A percentile compares a stretch with the other conserved stretches of the same genome.
These are phyloP conservation scores for Sturnira hondurensis DNA, from an alignment of 2,113 vertebrate genomes.

Conservation along the genomic window DNA sequence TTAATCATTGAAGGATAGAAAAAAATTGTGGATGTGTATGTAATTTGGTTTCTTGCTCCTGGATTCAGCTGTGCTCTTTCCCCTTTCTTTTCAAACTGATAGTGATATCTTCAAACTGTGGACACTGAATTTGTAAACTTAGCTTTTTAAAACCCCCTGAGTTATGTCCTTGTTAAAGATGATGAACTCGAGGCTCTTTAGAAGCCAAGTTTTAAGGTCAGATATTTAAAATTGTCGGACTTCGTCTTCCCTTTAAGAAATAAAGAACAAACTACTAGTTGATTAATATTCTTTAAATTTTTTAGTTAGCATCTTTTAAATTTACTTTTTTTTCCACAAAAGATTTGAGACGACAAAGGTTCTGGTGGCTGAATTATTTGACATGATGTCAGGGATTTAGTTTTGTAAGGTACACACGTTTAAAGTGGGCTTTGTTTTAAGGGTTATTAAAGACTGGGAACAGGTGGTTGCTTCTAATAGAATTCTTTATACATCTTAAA, in stretches of 20 bases:
- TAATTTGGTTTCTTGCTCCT: constrained; percentile 9
- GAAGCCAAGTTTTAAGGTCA: constrained; percentile 8
- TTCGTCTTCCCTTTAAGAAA: not conserved
- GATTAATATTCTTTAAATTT: not conserved
- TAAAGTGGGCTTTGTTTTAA: not conserved
- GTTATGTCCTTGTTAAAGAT: not conserved
- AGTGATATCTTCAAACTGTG: not conserved
- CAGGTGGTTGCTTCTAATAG: not conserved
- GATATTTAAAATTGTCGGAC: not conserved
- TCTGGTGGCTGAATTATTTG: not conserved
- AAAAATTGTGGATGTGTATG: constrained; percentile 32
- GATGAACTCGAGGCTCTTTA: constrained; percentile 19
- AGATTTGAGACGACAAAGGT: not conserved
- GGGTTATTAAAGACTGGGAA: not conserved
- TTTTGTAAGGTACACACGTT: not conserved
- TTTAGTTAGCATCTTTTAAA: not conserved
- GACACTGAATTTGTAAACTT: constrained; percentile 19
- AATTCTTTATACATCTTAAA: not conserved
- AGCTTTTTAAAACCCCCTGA: not conserved
- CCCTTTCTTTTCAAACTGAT: not conserved
- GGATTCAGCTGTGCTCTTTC: not conserved
- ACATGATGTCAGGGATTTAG: not conserved
- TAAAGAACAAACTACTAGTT: not conserved
- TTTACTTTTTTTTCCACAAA: constrained; percentile 9
- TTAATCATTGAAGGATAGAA: not conserved